These are phyloP conservation scores for Gymnopithys bicolor DNA, from an alignment of 2,797 vertebrate genomes.

Conservation along the genomic window DNA sequence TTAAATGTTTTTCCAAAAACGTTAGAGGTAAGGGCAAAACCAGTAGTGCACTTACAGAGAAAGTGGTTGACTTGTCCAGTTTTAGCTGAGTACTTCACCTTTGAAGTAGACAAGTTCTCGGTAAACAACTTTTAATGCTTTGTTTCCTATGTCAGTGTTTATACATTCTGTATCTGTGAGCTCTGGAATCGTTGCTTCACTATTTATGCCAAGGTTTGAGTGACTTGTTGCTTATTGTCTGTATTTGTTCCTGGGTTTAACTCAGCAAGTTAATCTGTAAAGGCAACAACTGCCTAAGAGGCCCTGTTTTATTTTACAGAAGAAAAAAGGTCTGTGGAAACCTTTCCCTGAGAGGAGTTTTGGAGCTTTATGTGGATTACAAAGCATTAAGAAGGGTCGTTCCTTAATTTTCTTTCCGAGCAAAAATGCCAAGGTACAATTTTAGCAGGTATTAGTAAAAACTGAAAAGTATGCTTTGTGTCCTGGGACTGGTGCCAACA, in stretches of 20 bases:
- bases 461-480: slow-evolving; percentile 34
- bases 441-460: slow-evolving; percentile 71
- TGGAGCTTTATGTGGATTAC: slow-evolving; percentile 60
- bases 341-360: neutral
- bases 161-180: neutral
- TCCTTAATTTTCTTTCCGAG: slow-evolving; percentile 60
- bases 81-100: neutral
- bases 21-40: neutral
- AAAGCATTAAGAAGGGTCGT: slow-evolving; percentile 43
- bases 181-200: neutral
- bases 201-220: neutral
- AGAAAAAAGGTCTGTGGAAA: neutral
- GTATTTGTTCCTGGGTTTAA: neutral
- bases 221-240: neutral
- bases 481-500: slow-evolving; percentile 39
- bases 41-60: neutral
- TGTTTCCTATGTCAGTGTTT: neutral
- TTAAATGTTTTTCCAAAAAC: neutral
- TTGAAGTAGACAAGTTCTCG: neutral
- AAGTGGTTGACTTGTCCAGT: neutral
- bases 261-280: neutral
- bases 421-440: slow-evolving; percentile 33
- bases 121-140: neutral
- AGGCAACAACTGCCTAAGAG: neutral
- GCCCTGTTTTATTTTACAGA: neutral